A percentile compares a stretch with the other conserved stretches of the same genome.
Conservation (phyloP, 2,888 invertebrate genomes). For the Globia sparganii region DNA sequence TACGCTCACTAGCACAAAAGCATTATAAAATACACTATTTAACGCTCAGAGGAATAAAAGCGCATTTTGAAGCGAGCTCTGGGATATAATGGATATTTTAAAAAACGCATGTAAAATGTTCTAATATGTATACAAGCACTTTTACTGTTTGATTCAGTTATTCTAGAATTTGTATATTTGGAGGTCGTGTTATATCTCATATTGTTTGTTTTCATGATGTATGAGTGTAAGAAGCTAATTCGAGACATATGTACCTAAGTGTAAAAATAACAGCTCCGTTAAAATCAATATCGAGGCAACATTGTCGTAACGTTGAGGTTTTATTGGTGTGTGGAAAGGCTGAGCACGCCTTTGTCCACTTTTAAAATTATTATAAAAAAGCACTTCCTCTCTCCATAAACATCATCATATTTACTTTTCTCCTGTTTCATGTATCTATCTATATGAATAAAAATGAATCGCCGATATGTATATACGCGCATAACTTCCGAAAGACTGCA, state of each 20-base stretch:
- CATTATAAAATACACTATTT: neutral
- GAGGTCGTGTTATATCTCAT: conserved; percentile 29
- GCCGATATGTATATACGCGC: too few relatives aligned
- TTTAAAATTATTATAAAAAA: too few relatives aligned
- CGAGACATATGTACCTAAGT: neutral
- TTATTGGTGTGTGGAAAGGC: conserved; percentile 20
- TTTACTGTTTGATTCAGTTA: conserved; percentile 36
- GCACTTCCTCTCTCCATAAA: too few relatives aligned
- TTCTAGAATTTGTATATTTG: conserved; percentile 30
- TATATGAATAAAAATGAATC: too few relatives aligned
- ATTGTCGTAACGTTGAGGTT: conserved; percentile 6
- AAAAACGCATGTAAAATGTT: neutral
- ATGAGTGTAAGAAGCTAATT: conserved; percentile 19
- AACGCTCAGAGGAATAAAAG: neutral
- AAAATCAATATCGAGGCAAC: conserved; percentile 27
- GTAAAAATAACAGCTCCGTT: conserved; percentile 36
- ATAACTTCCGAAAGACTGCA: too few relatives aligned
- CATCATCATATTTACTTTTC: too few relatives aligned
- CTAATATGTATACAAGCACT: neutral
- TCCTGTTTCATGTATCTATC: too few relatives aligned
- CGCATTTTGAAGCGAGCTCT: neutral
- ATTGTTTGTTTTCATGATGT: conserved; percentile 20
- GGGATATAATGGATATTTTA: neutral
- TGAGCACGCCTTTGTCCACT: too few relatives aligned
- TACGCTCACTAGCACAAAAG: neutral